Evolutionary conservation across 2,113 vertebrate genomes (phyloP).

Genomic region (Peromyscus polionotus): DNA sequence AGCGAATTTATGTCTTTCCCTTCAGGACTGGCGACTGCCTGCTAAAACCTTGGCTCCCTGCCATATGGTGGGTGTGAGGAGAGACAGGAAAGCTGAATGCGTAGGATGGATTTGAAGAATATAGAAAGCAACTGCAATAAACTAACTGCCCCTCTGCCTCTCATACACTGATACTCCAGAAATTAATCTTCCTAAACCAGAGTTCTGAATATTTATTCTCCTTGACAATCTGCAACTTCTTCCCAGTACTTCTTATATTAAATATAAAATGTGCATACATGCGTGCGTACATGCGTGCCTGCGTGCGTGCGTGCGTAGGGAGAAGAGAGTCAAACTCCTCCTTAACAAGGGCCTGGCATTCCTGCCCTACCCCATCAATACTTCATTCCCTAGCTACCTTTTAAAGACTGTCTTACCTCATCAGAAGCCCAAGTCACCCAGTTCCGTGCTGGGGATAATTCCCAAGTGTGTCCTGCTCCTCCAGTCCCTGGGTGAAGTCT

Average conservation of each 20-base stretch:
- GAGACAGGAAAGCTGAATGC: conserved; percentile 29
- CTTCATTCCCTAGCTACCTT: neutral
- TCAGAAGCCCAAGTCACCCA: neutral
- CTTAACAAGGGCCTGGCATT: neutral
- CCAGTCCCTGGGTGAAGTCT: neutral
- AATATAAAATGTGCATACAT: neutral
- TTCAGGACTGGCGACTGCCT: neutral
- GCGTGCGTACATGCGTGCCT: neutral
- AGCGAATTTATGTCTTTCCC: conserved; percentile 51
- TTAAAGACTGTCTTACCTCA: neutral
- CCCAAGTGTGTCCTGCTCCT: neutral
- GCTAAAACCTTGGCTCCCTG: conserved; percentile 30
- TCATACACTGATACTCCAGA: neutral
- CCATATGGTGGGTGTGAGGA: neutral
- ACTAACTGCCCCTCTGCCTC: neutral
- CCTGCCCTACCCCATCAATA: too few relatives aligned
- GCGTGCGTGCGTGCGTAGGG: neutral
- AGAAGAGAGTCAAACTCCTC: neutral
- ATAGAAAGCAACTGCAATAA: conserved; percentile 46
- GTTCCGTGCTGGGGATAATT: neutral
- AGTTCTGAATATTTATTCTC: conserved; percentile 39
- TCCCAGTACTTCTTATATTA: neutral
- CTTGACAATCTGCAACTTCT: neutral
- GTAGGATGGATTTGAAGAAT: conserved; percentile 40
- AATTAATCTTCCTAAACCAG: conserved; percentile 55